These are phyloP conservation scores for Euglossa dilemma DNA, from an alignment of 1,140 invertebrate species.

Conservation along the genomic window DNA sequence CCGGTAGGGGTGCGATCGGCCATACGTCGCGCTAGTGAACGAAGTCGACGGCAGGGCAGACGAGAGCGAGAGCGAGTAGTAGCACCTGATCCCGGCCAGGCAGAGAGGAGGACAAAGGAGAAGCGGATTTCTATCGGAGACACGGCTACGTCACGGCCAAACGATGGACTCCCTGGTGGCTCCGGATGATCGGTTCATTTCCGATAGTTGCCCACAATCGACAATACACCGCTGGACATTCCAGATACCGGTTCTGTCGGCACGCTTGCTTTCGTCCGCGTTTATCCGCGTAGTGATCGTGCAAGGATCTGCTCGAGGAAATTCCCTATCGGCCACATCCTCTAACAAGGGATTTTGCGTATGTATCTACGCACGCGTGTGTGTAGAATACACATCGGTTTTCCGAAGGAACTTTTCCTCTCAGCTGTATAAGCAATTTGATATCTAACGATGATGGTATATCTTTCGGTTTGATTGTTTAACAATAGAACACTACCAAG, in stretches of 20 bases:
- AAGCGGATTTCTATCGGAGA: constrained; percentile 50
- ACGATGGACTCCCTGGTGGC: constrained; percentile 22
- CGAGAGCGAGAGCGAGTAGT: background rate
- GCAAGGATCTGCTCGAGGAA: background rate
- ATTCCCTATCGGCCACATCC: background rate
- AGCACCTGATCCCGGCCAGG: background rate
- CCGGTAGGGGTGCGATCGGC: background rate
- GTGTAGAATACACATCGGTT: background rate
- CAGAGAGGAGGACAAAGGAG: constrained; percentile 25
- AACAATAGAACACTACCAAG: no score
- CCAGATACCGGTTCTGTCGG: constrained; percentile 56
- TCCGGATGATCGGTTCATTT: constrained; percentile 69
- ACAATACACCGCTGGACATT: constrained; percentile 60
- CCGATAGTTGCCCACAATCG: constrained; percentile 65
- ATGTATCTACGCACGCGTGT: background rate
- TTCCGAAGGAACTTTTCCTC: no score
- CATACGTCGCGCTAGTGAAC: constrained; percentile 14
- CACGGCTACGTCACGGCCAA: constrained; percentile 52
- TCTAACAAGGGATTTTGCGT: background rate
- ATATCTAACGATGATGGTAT: no score
- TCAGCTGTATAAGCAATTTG: no score
- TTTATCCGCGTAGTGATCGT: constrained; percentile 15
- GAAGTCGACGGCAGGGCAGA: constrained; percentile 6
- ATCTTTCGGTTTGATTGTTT: no score
- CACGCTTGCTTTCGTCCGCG: constrained; percentile 39